Percentiles rank a stretch among this genome's conserved stretches.
Evolutionary conservation across 2,888 invertebrate species (phyloP).

Genomic region (Pterobdella sp.): DNA sequence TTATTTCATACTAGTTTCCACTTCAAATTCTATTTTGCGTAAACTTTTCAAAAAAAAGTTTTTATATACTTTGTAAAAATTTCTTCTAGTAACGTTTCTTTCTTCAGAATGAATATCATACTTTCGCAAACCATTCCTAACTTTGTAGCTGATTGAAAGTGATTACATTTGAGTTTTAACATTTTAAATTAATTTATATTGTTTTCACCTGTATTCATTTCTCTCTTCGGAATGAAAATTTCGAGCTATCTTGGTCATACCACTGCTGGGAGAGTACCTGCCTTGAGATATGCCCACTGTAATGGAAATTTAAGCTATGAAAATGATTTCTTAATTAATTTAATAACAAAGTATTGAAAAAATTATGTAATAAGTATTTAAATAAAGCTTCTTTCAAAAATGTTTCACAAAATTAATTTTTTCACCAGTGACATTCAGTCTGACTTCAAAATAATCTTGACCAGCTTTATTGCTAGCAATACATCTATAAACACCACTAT

Average conservation of each 20-base stretch:
- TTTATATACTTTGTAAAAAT: slow-evolving; percentile 21
- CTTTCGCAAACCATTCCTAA: too few species aligned
- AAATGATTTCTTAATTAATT: not conserved
- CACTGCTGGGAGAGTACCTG: slow-evolving; percentile 22
- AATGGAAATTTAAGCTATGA: not conserved
- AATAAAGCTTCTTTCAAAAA: not conserved
- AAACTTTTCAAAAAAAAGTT: too few species aligned
- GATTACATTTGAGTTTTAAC: too few species aligned
- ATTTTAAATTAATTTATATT: not conserved
- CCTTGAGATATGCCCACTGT: not conserved
- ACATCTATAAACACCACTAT: slow-evolving; percentile 81
- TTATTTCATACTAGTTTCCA: too few species aligned
- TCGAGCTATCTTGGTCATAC: slow-evolving; percentile 21
- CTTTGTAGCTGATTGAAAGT: too few species aligned
- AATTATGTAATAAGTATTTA: not conserved
- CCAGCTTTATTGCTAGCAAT: slow-evolving; percentile 89
- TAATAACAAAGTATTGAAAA: not conserved
- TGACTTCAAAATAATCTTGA: slow-evolving; percentile 80
- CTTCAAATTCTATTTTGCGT: too few species aligned
- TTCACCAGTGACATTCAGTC: slow-evolving; percentile 65
- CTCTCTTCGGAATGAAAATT: slow-evolving; percentile 28
- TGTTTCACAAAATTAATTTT: not conserved
- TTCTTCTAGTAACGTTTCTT: slow-evolving; percentile 18
- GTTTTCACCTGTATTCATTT: not conserved
- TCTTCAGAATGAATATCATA: slow-evolving; percentile 17